phyloP scores from a whole-genome alignment of 2,888 invertebrate genomes.

The Monopis laevigella region DNA sequence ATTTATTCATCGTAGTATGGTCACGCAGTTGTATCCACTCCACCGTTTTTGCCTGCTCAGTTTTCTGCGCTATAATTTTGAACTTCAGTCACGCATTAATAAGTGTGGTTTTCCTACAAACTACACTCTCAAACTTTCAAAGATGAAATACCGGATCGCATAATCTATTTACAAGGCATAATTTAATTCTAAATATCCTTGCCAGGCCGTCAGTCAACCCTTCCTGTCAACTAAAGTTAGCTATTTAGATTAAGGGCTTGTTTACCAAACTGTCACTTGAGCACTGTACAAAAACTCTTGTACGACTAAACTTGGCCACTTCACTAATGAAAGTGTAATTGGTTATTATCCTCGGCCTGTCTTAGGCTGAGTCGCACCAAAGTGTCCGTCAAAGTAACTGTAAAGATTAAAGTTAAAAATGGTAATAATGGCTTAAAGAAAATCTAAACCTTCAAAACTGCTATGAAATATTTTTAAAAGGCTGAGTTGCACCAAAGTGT shows the following conservation, averaged over 20 bases:
- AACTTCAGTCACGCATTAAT: constrained; percentile 12
- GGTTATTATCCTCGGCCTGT: constrained; percentile 32
- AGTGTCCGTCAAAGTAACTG: no score
- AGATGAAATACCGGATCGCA: neutral
- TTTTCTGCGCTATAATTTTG: no score
- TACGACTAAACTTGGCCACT: constrained; percentile 42
- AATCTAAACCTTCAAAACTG: no score
- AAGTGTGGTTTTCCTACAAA: neutral
- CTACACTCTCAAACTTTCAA: neutral
- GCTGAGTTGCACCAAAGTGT: no score
- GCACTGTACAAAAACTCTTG: constrained; percentile 49
- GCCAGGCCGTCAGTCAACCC: neutral
- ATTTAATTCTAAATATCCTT: constrained; percentile 4
- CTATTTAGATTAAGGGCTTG: constrained; percentile 31
- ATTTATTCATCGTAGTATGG: no score
- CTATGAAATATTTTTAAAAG: no score
- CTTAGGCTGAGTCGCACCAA: no score
- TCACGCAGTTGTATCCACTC: no score
- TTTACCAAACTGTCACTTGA: constrained; percentile 36
- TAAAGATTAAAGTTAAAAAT: no score
- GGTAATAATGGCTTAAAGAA: no score
- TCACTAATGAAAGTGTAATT: constrained; percentile 31
- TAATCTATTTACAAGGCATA: constrained; percentile 1
- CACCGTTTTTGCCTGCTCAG: no score
- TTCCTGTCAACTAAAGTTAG: constrained; percentile 4